These are phyloP conservation scores for Acrocera orbiculus DNA, from an alignment of 2,888 invertebrate genomes.

Conservation along the genomic window DNA sequence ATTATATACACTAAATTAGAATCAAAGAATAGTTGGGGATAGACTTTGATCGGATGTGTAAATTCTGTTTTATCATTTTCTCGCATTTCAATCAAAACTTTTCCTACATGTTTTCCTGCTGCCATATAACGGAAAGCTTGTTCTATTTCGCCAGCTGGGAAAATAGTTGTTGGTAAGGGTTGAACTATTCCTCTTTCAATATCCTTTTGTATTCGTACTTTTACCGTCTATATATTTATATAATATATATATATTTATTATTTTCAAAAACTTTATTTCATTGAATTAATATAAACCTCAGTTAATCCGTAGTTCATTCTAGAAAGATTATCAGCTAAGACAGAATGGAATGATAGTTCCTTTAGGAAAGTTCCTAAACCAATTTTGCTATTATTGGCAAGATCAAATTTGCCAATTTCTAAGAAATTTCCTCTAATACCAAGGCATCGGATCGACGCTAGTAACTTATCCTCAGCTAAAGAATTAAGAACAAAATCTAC, in stretches of 20 bases:
- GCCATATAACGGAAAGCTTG: constrained; percentile 49
- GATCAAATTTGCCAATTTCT: constrained; percentile 75
- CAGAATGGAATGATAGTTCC: constrained; percentile 58
- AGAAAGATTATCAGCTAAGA: constrained; percentile 55
- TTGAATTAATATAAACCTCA: too few relatives aligned
- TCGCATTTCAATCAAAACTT: constrained; percentile 35
- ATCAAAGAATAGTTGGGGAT: constrained; percentile 23
- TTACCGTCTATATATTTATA: constrained; percentile 25
- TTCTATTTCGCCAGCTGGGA: constrained; percentile 47
- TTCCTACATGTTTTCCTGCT: constrained; percentile 65
- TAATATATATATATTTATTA: neutral
- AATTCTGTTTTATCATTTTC: constrained; percentile 15
- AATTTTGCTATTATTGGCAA: constrained; percentile 45
- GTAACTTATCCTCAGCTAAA: constrained; percentile 76
- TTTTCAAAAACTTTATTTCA: neutral
- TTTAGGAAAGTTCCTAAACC: constrained; percentile 50
- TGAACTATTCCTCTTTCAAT: constrained; percentile 46
- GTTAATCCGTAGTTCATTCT: constrained; percentile 31
- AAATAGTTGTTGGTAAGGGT: constrained; percentile 48
- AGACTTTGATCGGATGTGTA: constrained; percentile 21
- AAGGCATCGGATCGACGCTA: constrained; percentile 46
- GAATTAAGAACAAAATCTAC: constrained; percentile 88
- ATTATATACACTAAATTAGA: constrained; percentile 36
- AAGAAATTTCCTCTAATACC: constrained; percentile 49
- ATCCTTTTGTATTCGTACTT: constrained; percentile 41